Percentiles rank a stretch among this genome's conserved stretches.
Evolutionary conservation across 2,888 invertebrate species (phyloP).

Genomic region (Pandemis cinnamomeana): DNA sequence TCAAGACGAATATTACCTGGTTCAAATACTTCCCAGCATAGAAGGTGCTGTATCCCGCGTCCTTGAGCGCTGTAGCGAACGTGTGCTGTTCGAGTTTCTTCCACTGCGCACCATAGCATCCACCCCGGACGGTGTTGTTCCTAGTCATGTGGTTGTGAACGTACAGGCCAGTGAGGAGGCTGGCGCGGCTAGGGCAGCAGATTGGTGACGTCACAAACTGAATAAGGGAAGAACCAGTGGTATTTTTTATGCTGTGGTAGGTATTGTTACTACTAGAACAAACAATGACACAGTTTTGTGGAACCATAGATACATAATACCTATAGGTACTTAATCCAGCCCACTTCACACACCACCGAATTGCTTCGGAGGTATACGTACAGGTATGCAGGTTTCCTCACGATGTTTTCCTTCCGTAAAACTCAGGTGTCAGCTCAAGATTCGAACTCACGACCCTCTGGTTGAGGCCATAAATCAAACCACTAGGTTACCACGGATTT

Average conservation of each 20-base stretch:
- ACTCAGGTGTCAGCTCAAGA: too few species aligned
- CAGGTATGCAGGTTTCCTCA: too few species aligned
- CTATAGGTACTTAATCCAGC: too few species aligned
- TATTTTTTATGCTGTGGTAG: background rate
- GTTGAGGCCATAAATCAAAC: too few species aligned
- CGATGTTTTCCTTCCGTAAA: too few species aligned
- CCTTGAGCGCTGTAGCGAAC: conserved; percentile 88
- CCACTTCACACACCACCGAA: too few species aligned
- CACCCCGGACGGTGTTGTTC: conserved; percentile 92
- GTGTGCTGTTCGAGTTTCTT: conserved; percentile 85
- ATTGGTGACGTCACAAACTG: conserved; percentile 94
- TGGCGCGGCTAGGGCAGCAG: conserved; percentile 96
- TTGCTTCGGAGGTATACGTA: too few species aligned
- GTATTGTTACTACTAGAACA: too few species aligned
- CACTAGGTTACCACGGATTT: too few species aligned
- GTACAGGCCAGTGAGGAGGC: conserved; percentile 92
- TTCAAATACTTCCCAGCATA: conserved; percentile 98
- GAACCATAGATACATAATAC: too few species aligned
- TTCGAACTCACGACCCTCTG: too few species aligned
- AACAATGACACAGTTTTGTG: too few species aligned
- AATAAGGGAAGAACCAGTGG: background rate
- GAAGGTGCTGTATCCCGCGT: conserved; percentile 90
- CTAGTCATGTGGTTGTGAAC: conserved; percentile 91
- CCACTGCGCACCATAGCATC: conserved; percentile 90
- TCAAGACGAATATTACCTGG: conserved; percentile 81